These are phyloP conservation scores for Thymelicus acteon DNA, from an alignment of 2,888 invertebrate species.

Conservation along the genomic window DNA sequence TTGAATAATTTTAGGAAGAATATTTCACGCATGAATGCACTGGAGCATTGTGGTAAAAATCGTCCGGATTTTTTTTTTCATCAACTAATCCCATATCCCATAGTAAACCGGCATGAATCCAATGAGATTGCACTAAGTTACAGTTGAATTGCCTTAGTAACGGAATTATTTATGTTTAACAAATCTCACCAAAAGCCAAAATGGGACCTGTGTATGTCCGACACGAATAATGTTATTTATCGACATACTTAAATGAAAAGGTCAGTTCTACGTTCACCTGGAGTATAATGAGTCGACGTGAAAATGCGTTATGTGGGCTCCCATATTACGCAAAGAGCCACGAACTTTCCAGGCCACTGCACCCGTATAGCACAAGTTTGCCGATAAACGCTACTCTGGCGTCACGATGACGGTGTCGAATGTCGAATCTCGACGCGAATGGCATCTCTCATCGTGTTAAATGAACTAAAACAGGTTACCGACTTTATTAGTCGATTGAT, in stretches of 20 bases:
- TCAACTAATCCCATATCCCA: too few relatives aligned
- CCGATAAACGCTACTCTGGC: slow-evolving; percentile 64
- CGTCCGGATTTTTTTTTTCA: too few relatives aligned
- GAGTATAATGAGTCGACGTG: slow-evolving; percentile 56
- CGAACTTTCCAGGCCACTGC: slow-evolving; percentile 72
- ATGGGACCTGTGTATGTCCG: not conserved
- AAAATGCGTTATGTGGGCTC: slow-evolving; percentile 67
- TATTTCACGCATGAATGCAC: too few relatives aligned
- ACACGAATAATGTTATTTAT: not conserved
- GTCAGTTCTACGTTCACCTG: slow-evolving; percentile 60
- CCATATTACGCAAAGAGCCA: slow-evolving; percentile 68
- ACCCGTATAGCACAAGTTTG: slow-evolving; percentile 72
- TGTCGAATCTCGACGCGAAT: slow-evolving; percentile 51
- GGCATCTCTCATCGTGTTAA: slow-evolving; percentile 50
- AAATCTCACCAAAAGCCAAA: not conserved
- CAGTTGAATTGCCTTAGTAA: too few relatives aligned
- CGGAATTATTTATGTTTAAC: not conserved
- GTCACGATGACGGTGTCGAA: slow-evolving; percentile 62
- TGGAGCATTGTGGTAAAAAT: too few relatives aligned
- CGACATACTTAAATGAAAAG: slow-evolving; percentile 37
- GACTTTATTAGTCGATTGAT: slow-evolving; percentile 43
- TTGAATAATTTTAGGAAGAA: too few relatives aligned
- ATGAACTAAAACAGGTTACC: slow-evolving; percentile 53
- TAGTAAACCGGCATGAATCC: too few relatives aligned
- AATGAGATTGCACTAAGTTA: too few relatives aligned